Evolutionary conservation across 2,113 vertebrate genomes (phyloP).

Genomic region (Conger conger): DNA sequence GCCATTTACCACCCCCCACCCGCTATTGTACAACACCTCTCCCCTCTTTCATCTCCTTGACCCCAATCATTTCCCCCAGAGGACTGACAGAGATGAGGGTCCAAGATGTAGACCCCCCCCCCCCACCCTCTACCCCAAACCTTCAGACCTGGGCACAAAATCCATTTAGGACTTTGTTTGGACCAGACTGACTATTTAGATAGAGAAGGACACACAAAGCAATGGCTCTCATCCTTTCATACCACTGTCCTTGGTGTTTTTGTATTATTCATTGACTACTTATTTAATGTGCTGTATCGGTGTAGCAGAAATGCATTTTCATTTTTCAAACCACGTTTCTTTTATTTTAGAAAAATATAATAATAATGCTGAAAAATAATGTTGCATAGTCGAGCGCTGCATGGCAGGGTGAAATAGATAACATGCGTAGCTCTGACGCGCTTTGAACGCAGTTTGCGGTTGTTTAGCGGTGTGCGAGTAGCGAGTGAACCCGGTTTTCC

Average conservation of each 20-base stretch:
- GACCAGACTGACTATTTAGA: no score
- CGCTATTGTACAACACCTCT: conserved; percentile 22
- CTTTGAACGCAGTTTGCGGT: neutral
- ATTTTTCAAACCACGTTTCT: neutral
- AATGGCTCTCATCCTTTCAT: no score
- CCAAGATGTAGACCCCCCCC: conserved; percentile 14
- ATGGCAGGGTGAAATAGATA: no score
- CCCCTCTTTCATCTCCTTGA: conserved; percentile 31
- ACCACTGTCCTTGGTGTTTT: no score
- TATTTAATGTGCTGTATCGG: no score
- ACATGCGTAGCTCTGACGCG: neutral
- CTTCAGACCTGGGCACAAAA: neutral
- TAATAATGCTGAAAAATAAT: no score
- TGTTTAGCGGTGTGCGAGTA: neutral
- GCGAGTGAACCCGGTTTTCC: neutral
- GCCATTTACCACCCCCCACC: neutral
- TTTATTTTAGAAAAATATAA: neutral
- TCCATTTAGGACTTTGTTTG: neutral
- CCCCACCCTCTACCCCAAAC: neutral
- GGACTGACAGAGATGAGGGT: conserved; percentile 32
- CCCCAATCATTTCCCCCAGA: conserved; percentile 27
- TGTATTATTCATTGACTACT: no score
- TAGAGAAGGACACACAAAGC: no score
- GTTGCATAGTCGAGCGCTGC: no score
- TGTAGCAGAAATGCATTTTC: neutral